These are phyloP conservation scores for Calliphora vomitoria DNA, from an alignment of 2,888 invertebrate species.

Conservation along the genomic window DNA sequence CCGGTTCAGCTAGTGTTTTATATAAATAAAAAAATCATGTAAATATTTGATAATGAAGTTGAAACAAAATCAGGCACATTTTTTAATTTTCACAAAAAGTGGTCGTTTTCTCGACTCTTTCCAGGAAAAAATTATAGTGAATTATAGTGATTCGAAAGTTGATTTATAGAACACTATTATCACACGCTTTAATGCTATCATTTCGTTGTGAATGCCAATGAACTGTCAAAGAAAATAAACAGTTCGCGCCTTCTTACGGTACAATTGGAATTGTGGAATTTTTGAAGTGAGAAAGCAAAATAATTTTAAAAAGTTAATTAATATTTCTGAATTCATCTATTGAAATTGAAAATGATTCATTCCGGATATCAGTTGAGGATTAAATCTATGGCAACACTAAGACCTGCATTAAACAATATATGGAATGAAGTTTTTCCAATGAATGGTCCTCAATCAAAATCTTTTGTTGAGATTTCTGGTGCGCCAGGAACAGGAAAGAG, in stretches of 20 bases:
- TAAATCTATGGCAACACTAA: conserved; percentile 62
- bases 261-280: background rate
- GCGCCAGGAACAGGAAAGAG: conserved; percentile 84
- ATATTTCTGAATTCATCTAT: background rate
- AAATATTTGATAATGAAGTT: too few species aligned
- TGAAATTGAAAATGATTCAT: conserved; percentile 52
- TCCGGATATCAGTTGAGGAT: conserved; percentile 69
- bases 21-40: too few species aligned
- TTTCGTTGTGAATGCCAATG: background rate
- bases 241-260: conserved; percentile 6
- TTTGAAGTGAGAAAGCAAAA: background rate
- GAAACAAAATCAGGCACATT: too few species aligned
- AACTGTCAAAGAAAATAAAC: background rate
- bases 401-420: conserved; percentile 70
- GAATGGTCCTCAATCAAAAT: conserved; percentile 82
- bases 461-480: conserved; percentile 85
- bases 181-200: background rate
- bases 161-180: too few species aligned
- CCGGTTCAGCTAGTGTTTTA: too few species aligned
- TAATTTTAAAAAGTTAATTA: background rate
- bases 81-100: too few species aligned
- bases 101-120: too few species aligned
- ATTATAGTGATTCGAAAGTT: too few species aligned
- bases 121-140: too few species aligned
- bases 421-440: conserved; percentile 74